These are phyloP conservation scores for Paguma larvata DNA, from an alignment of 2,797 vertebrate species.

Conservation along the genomic window DNA sequence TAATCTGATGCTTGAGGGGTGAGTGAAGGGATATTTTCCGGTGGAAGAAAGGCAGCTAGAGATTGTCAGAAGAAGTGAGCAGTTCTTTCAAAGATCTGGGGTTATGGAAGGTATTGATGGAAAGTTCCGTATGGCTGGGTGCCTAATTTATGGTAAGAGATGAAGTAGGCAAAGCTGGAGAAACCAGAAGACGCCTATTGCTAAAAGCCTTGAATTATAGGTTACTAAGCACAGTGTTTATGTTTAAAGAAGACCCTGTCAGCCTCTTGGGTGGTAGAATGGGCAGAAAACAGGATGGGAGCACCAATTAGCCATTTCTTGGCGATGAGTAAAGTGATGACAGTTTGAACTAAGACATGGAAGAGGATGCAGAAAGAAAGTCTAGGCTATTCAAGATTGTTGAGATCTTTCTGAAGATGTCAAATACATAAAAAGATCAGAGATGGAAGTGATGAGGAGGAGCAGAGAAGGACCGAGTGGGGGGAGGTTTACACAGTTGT, in stretches of 20 bases:
- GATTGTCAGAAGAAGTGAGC: background rate
- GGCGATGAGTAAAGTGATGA: background rate
- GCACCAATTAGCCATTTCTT: background rate
- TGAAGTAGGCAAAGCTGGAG: background rate
- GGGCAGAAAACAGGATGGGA: background rate
- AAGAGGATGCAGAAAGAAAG: background rate
- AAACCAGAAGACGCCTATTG: background rate
- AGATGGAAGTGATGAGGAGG: background rate
- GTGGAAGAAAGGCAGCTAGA: background rate
- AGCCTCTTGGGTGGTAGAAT: background rate
- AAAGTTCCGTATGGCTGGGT: background rate
- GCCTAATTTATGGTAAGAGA: background rate
- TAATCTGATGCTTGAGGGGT: conserved; percentile 7
- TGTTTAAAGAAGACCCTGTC: background rate
- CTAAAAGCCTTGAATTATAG: background rate
- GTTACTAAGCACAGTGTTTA: background rate
- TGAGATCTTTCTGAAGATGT: background rate
- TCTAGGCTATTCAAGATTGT: background rate
- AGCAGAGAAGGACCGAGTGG: background rate
- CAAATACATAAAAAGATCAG: background rate
- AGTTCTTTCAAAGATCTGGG: background rate
- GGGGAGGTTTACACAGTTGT: background rate
- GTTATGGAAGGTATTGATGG: background rate
- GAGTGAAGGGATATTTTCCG: background rate
- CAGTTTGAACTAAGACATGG: background rate